These are phyloP conservation scores for Chroicocephalus ridibundus DNA, from an alignment of 2,113 vertebrate species.

Conservation along the genomic window DNA sequence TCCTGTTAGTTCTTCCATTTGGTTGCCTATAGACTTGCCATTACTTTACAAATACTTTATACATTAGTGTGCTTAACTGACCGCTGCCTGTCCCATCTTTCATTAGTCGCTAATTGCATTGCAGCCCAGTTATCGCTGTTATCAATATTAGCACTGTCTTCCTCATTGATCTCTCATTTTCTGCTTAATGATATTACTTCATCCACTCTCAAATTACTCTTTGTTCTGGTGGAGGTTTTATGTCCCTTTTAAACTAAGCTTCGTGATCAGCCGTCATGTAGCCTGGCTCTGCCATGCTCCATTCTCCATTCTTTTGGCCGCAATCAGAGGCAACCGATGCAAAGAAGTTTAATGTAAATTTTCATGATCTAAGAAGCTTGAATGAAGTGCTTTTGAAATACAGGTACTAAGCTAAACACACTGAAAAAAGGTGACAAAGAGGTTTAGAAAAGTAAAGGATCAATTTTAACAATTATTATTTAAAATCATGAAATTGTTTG, in stretches of 20 bases:
- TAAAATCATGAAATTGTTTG: not conserved
- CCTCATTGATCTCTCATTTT: slow-evolving; percentile 17
- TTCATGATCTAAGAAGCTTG: not conserved
- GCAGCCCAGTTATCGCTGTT: not conserved
- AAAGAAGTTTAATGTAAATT: not conserved
- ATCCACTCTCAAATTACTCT: not conserved
- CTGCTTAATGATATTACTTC: not conserved
- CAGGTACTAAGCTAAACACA: not conserved
- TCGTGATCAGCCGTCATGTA: not conserved
- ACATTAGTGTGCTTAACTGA: not conserved
- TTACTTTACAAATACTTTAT: not conserved
- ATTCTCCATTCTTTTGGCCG: not conserved
- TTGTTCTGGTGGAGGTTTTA: not conserved
- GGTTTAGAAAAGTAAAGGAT: not conserved
- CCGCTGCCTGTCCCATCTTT: not conserved
- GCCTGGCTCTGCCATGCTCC: not conserved
- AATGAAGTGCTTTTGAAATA: not conserved
- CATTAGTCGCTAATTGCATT: not conserved
- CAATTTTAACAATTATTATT: not conserved
- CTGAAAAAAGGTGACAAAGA: not conserved
- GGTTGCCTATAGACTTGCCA: not conserved
- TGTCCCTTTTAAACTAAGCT: not conserved
- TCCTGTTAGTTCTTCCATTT: not conserved
- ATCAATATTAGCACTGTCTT: not conserved
- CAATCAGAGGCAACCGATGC: not conserved